phyloP scores from a whole-genome alignment of 2,113 vertebrate species.

The Pholis gunnellus region DNA sequence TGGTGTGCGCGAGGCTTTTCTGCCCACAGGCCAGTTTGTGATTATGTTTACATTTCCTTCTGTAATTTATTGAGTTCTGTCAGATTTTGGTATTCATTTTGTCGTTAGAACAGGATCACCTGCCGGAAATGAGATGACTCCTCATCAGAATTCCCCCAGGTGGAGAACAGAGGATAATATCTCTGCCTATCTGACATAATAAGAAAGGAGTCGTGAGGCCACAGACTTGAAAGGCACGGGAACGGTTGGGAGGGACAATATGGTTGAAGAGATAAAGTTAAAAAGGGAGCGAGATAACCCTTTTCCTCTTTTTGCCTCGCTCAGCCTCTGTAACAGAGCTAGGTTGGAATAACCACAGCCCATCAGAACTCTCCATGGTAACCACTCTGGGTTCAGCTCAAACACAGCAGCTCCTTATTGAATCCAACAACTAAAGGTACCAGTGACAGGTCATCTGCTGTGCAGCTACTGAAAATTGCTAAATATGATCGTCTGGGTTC shows the following conservation, averaged over 20 bases:
- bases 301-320: conserved; percentile 34
- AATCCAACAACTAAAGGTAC: conserved; percentile 5
- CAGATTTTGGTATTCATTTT: conserved; percentile 35
- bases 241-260: conserved; percentile 64
- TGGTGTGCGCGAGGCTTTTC: conserved; percentile 16
- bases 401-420: neutral
- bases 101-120: conserved; percentile 31
- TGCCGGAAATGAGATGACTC: conserved; percentile 50
- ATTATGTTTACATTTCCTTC: conserved; percentile 51
- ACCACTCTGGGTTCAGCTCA: conserved; percentile 31
- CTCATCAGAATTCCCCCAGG: conserved; percentile 46
- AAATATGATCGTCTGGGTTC: neutral
- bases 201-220: conserved; percentile 43
- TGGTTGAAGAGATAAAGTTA: conserved; percentile 68
- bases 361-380: conserved; percentile 37
- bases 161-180: conserved; percentile 50
- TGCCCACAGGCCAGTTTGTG: conserved; percentile 49
- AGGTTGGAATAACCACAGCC: conserved; percentile 31
- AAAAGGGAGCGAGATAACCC: conserved; percentile 63
- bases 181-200: conserved; percentile 60
- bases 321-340: conserved; percentile 36
- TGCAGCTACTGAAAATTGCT: neutral
- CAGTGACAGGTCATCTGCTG: neutral
- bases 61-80: conserved; percentile 38
- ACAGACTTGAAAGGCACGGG: conserved; percentile 50